Conservation (phyloP, 2,888 invertebrate genomes). For the Ormyrus pomaceus region DNA sequence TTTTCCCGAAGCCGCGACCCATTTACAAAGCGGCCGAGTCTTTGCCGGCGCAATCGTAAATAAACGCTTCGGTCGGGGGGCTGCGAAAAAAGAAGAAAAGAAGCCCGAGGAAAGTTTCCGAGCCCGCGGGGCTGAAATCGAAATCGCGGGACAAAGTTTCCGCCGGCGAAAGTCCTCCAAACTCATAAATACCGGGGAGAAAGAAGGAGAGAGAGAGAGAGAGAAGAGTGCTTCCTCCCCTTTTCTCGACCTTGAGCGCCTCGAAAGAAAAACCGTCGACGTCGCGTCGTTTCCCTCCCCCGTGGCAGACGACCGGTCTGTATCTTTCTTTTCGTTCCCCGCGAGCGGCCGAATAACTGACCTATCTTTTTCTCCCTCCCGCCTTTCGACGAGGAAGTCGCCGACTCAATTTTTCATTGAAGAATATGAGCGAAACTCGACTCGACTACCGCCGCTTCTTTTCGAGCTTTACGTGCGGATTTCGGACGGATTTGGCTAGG, state of each 20-base stretch:
- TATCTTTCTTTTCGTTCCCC: neutral
- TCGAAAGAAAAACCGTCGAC: constrained; percentile 17
- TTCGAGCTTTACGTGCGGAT: neutral
- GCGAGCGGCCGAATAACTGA: constrained; percentile 33
- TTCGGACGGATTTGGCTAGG: too few relatives aligned
- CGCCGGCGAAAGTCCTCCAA: constrained; percentile 46
- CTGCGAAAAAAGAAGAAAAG: constrained; percentile 14
- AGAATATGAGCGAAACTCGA: neutral
- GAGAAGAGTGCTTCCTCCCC: neutral
- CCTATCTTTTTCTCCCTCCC: constrained; percentile 25
- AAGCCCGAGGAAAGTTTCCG: constrained; percentile 18
- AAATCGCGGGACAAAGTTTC: constrained; percentile 4
- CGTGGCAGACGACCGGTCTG: constrained; percentile 12
- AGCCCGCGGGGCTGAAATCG: constrained; percentile 26
- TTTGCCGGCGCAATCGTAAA: too few relatives aligned
- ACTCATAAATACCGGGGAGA: constrained; percentile 49
- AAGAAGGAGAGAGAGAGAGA: neutral
- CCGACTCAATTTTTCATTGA: constrained; percentile 47
- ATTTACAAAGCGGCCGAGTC: too few relatives aligned
- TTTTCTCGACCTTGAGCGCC: constrained; percentile 11
- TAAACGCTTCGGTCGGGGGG: neutral
- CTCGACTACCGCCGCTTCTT: neutral
- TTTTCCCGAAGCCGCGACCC: too few relatives aligned
- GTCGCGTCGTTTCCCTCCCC: constrained; percentile 5
- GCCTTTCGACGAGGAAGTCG: neutral